phyloP scores from a whole-genome alignment of 1,140 invertebrate species.

The Homalodisca vitripennis region DNA sequence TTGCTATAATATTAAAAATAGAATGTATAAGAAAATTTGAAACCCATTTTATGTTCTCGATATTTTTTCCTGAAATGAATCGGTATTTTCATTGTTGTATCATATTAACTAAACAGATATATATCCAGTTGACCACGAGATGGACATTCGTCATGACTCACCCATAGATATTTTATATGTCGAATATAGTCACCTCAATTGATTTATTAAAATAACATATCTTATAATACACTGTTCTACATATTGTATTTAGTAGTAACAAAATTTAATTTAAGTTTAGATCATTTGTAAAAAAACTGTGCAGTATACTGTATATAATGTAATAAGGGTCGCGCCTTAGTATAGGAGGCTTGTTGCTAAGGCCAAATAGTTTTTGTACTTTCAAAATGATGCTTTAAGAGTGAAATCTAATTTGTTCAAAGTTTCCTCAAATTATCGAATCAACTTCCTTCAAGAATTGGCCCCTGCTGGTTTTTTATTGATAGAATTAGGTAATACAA shows the following conservation, averaged over 20 bases:
- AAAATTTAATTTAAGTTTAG: neutral
- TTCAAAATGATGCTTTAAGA: conserved; percentile 17
- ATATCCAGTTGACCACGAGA: too few species aligned
- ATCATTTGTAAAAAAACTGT: conserved; percentile 21
- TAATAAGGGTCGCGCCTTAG: conserved; percentile 21
- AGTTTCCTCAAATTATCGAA: neutral
- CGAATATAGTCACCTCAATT: conserved; percentile 8
- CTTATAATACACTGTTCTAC: conserved; percentile 25
- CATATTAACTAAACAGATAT: neutral
- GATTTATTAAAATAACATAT: conserved; percentile 23
- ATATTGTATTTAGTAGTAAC: conserved; percentile 17
- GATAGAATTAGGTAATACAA: neutral
- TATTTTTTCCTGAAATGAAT: neutral
- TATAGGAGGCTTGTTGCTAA: conserved; percentile 18
- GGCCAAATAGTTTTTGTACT: conserved; percentile 23
- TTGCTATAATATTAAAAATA: neutral
- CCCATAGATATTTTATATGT: conserved; percentile 15
- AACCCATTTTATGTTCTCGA: neutral
- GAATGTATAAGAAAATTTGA: neutral
- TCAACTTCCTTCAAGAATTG: neutral
- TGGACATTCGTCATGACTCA: neutral
- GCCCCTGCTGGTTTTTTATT: neutral
- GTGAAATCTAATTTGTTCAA: conserved; percentile 11
- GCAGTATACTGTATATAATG: conserved; percentile 25
- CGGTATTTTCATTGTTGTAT: neutral